Evolutionary conservation across 2,113 vertebrate species (phyloP), one percentile per base, ranked within the genome.

Genomic region (Xenopus laevis): DNA sequence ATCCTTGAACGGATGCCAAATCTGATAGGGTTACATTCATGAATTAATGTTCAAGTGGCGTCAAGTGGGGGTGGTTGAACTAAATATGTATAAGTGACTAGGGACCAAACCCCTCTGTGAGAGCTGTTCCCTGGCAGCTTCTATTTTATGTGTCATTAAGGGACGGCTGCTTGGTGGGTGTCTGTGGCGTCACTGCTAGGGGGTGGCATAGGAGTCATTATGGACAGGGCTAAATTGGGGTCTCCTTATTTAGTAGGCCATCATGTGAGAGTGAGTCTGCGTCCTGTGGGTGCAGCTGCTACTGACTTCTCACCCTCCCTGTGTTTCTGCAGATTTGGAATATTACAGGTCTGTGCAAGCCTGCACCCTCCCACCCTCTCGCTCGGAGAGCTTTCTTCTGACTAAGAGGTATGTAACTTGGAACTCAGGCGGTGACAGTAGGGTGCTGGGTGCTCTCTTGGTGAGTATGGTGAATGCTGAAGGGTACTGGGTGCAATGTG

Each of bases 191-290:
- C 47, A 57, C 65, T 63, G 0, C 50, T 20, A 45, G 62, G 53
- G 60, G 63, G 69, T 67, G 68, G 23, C 63, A 66, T 16, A 40
- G 21, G 71, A 18, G 66, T 67, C 77, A 61, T 23, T 18, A 30
- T 64, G 57, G 47, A 60, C 44, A 74, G 40, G 30, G 65, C 73
- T 75, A 75, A 68, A 75, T 75, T 68, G 72, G 73, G 57, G 73
- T 75, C 73, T 68, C 73, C 73, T 63, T 75, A 75, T 68, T 75
- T 75, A 75, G 72, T 68, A 52, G 65, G 47, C 6, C 33, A 44
- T 75, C 73, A 75, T 75, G 65, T 75, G 73, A 52, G 59, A 13
- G 6, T 30, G 73, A 62, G 72, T 63, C 46, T 62, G 53, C 57
- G 55, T 68, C 17, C 23, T 33, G 21, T 4, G 58, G 52, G 65